Conservation (phyloP, 1,140 invertebrate species). For the Dendroctonus ponderosae region DNA sequence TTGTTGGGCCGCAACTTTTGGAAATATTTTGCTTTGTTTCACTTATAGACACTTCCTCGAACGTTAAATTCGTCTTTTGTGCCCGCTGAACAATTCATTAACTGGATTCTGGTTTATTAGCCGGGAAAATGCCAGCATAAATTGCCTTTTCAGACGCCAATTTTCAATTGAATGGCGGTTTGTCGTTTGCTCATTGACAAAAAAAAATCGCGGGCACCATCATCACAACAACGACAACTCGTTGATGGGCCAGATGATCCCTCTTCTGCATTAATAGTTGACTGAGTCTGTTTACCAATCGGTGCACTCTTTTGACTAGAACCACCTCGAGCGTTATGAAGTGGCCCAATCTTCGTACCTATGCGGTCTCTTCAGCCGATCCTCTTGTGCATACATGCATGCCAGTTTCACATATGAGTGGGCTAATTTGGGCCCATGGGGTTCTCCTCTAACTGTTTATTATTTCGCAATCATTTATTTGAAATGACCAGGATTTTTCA, state of each 20-base stretch:
- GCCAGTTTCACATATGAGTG: conserved; percentile 10
- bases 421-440: conserved; percentile 4
- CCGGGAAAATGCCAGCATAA: conserved; percentile 1
- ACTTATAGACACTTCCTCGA: conserved; percentile 39
- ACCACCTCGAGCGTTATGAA: conserved; percentile 10
- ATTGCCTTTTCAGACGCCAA: conserved; percentile 11
- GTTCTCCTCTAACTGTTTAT: no score
- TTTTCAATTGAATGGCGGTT: background rate
- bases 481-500: no score
- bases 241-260: conserved; percentile 14
- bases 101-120: no score
- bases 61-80: conserved; percentile 20
- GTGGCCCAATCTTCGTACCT: conserved; percentile 20
- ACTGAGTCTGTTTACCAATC: conserved; percentile 15
- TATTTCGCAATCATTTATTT: no score
- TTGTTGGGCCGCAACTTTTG: conserved; percentile 37
- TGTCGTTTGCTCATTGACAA: background rate
- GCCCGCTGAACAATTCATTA: background rate
- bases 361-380: conserved; percentile 14
- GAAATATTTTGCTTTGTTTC: conserved; percentile 42
- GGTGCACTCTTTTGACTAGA: conserved; percentile 1
- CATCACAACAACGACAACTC: background rate
- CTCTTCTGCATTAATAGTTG: conserved; percentile 8
- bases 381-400: conserved; percentile 13
- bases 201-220: background rate